These are phyloP conservation scores for Tiliacea citrago DNA, from an alignment of 2,888 invertebrate species.

Conservation along the genomic window DNA sequence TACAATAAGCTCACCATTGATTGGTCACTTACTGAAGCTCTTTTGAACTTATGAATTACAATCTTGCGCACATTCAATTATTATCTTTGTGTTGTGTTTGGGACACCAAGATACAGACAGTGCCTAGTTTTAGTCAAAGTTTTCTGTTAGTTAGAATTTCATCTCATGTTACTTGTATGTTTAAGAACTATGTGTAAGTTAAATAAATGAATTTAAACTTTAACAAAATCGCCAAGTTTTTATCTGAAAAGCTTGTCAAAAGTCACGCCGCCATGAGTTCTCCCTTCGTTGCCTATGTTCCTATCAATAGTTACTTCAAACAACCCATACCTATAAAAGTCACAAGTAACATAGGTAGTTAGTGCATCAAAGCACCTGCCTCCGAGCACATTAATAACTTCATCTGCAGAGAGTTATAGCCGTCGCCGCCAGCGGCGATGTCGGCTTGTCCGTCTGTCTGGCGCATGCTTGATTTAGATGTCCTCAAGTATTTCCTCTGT, in stretches of 20 bases:
- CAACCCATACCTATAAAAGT: slow-evolving; percentile 16
- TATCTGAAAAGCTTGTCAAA: neutral
- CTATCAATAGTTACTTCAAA: neutral
- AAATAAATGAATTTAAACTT: neutral
- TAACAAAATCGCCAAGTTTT: neutral
- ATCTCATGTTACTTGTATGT: too few relatives aligned
- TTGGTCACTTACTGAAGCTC: neutral
- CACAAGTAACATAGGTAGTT: slow-evolving; percentile 48
- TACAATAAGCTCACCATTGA: neutral
- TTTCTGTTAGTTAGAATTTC: too few relatives aligned
- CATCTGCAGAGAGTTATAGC: slow-evolving; percentile 79
- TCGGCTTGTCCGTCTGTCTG: slow-evolving; percentile 76
- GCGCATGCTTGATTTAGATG: slow-evolving; percentile 82
- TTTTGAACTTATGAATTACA: too few relatives aligned
- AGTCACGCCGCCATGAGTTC: neutral
- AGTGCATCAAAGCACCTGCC: slow-evolving; percentile 62
- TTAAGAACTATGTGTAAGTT: too few relatives aligned
- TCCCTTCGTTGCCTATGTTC: neutral
- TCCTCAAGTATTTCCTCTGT: slow-evolving; percentile 75
- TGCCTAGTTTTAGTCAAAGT: too few relatives aligned
- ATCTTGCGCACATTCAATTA: neutral
- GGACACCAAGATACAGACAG: neutral
- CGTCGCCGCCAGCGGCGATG: slow-evolving; percentile 71
- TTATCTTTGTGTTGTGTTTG: neutral
- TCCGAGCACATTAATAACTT: slow-evolving; percentile 80